phyloP scores from a whole-genome alignment of 1,140 invertebrate genomes.

The Drosophila oshimai region DNA sequence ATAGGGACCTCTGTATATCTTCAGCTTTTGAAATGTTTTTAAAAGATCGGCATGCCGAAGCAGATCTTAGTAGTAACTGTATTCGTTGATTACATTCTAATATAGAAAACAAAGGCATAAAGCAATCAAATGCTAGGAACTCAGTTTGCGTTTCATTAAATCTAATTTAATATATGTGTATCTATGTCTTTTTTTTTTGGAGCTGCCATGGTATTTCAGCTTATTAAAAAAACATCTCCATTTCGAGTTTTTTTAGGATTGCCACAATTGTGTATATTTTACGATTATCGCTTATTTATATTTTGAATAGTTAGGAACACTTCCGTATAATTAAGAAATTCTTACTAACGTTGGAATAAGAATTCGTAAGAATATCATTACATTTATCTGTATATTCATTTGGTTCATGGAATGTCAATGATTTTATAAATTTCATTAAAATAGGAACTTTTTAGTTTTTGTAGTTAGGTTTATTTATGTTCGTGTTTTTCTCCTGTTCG shows the following conservation, averaged over 20 bases:
- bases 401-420: slow-evolving; percentile 52
- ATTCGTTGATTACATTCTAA: slow-evolving; percentile 38
- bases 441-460: slow-evolving; percentile 75
- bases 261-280: slow-evolving; percentile 30
- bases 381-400: slow-evolving; percentile 37
- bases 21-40: background rate
- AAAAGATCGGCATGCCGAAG: slow-evolving; percentile 32
- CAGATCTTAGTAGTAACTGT: slow-evolving; percentile 9
- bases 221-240: background rate
- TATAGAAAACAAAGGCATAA: slow-evolving; percentile 79
- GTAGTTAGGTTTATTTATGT: slow-evolving; percentile 39
- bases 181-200: slow-evolving; percentile 10
- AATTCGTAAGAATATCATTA: slow-evolving; percentile 25
- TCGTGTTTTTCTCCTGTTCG: background rate
- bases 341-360: slow-evolving; percentile 34
- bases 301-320: slow-evolving; percentile 76
- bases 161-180: slow-evolving; percentile 28
- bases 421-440: slow-evolving; percentile 44
- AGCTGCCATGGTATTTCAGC: slow-evolving; percentile 7
- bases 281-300: slow-evolving; percentile 55
- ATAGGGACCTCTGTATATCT: background rate
- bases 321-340: slow-evolving; percentile 59
- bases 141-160: slow-evolving; percentile 70
- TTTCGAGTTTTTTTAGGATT: slow-evolving; percentile 10
- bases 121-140: slow-evolving; percentile 81